phyloP scores from a whole-genome alignment of 2,797 vertebrate species.

The Scyliorhinus canicula region DNA sequence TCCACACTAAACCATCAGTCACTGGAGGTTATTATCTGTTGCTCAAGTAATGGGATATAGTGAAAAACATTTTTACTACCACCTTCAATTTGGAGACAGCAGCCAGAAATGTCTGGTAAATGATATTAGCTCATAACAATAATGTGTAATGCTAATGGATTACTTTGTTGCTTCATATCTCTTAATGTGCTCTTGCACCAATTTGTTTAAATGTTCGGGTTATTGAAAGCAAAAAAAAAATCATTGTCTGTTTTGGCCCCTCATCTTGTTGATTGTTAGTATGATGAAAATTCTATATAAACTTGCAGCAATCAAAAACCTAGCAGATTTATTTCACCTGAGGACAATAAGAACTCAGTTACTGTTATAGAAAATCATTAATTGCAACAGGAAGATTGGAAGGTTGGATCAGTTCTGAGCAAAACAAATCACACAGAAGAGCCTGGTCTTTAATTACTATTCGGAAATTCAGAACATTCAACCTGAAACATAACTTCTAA shows the following conservation, averaged over 20 bases:
- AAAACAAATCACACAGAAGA: background rate
- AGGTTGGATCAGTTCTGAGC: background rate
- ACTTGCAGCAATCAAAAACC: background rate
- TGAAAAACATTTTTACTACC: background rate
- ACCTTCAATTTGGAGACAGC: background rate
- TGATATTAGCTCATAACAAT: background rate
- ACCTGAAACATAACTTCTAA: background rate
- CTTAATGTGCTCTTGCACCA: background rate
- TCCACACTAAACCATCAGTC: background rate
- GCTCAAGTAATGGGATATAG: background rate
- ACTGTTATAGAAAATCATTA: background rate
- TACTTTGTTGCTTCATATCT: background rate
- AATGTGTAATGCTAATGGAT: background rate
- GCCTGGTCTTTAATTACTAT: background rate
- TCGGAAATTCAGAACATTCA: background rate
- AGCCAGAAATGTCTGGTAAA: background rate
- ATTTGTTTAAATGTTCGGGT: background rate
- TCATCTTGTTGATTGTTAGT: background rate
- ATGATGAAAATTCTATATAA: background rate
- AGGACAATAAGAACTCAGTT: background rate
- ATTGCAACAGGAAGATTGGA: background rate
- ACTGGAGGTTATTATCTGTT: background rate
- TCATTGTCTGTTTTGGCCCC: background rate
- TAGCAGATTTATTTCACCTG: background rate
- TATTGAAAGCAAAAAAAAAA: background rate